These are phyloP conservation scores for Acrobasis consociella DNA, from an alignment of 2,888 invertebrate genomes.

Conservation along the genomic window DNA sequence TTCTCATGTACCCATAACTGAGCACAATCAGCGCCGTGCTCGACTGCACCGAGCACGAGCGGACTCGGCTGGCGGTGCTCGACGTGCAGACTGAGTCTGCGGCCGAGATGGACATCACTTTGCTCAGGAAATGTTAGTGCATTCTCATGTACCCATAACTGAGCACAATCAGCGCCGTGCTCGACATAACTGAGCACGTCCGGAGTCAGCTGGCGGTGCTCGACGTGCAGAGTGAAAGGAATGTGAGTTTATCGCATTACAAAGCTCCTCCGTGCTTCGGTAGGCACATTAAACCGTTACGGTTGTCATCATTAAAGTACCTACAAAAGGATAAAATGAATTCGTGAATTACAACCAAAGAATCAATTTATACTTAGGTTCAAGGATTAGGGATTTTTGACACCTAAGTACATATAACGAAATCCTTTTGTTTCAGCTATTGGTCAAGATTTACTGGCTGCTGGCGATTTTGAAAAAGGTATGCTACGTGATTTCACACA, in stretches of 20 bases:
- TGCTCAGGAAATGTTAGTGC: neutral
- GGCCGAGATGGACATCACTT: neutral
- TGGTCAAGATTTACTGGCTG: constrained; percentile 42
- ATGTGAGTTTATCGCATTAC: neutral
- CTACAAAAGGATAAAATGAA: too few species aligned
- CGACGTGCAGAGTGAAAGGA: neutral
- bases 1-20: too few species aligned
- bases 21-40: too few species aligned
- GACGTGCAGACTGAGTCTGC: too few species aligned
- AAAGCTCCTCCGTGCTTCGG: too few species aligned
- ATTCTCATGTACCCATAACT: too few species aligned
- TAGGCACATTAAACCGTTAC: too few species aligned
- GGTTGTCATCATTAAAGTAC: too few species aligned
- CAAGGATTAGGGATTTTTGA: too few species aligned
- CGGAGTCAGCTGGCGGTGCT: constrained; percentile 37
- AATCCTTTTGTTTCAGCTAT: constrained; percentile 45
- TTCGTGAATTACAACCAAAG: too few species aligned
- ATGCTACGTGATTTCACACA: constrained; percentile 5
- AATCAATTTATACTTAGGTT: too few species aligned
- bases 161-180: neutral
- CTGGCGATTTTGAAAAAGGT: constrained; percentile 58
- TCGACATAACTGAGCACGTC: constrained; percentile 37
- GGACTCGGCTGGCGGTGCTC: constrained; percentile 35
- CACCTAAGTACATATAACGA: neutral
- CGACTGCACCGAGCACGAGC: constrained; percentile 38